Evolutionary conservation across 1,140 invertebrate species (phyloP).

Genomic region (Nasonia vitripennis): DNA sequence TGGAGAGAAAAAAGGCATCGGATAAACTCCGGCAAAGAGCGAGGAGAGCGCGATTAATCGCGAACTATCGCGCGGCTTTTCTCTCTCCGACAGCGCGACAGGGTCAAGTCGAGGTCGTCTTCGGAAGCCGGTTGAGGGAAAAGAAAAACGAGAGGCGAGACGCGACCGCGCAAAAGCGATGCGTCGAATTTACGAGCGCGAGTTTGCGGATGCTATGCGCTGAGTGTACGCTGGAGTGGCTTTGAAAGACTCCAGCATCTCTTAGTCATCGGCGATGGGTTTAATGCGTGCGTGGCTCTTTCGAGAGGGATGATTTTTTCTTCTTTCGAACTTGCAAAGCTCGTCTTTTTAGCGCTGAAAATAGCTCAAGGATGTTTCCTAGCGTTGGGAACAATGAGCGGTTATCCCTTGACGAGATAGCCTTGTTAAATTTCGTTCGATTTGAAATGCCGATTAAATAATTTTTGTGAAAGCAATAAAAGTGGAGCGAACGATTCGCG

Average conservation of each 20-base stretch:
- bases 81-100: neutral
- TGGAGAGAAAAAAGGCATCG: slow-evolving; percentile 13
- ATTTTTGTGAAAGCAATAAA: neutral
- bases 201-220: neutral
- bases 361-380: neutral
- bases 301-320: neutral
- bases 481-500: neutral
- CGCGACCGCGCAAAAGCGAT: neutral
- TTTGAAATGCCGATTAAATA: neutral
- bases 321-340: neutral
- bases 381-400: too few species aligned
- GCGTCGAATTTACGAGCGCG: slow-evolving; percentile 18
- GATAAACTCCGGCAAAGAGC: neutral
- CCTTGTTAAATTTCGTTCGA: neutral
- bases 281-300: neutral
- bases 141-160: neutral
- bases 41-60: slow-evolving; percentile 21
- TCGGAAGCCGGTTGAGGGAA: slow-evolving; percentile 48
- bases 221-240: neutral
- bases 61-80: neutral
- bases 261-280: slow-evolving; percentile 3
- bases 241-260: neutral
- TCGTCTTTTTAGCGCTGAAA: neutral
- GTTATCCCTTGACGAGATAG: too few species aligned
- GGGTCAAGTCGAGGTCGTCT: slow-evolving; percentile 50